Conservation (phyloP, 2,888 invertebrate species). For the Eustalomyia histrio region DNA sequence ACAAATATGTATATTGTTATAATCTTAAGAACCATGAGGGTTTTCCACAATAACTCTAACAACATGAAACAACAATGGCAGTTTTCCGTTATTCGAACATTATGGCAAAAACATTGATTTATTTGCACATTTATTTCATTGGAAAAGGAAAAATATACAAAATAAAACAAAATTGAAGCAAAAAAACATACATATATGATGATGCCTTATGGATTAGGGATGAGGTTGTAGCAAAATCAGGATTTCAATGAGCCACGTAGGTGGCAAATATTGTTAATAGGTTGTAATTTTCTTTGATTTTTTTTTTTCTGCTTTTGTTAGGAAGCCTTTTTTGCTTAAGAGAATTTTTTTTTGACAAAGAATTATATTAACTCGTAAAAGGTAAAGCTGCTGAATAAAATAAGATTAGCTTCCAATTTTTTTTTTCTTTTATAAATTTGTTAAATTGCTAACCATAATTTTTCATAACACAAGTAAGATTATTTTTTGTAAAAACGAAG, state of each 20-base stretch:
- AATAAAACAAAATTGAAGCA: neutral
- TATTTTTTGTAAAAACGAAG: neutral
- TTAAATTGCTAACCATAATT: constrained; percentile 17
- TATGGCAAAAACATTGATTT: constrained; percentile 62
- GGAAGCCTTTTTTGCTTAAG: constrained; percentile 10
- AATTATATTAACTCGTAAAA: constrained; percentile 50
- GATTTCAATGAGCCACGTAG: constrained; percentile 55
- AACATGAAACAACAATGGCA: constrained; percentile 18
- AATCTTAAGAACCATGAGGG: constrained; percentile 36
- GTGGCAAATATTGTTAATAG: constrained; percentile 63
- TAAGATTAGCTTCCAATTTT: constrained; percentile 44
- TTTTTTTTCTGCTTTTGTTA: neutral
- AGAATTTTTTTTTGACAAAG: constrained; percentile 37
- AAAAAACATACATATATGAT: neutral
- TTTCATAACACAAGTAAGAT: neutral
- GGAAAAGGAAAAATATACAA: constrained; percentile 24
- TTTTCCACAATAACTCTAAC: constrained; percentile 13
- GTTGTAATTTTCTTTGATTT: constrained; percentile 55
- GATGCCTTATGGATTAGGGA: neutral
- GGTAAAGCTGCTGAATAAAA: constrained; percentile 35
- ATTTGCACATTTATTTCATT: constrained; percentile 62
- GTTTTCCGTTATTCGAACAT: constrained; percentile 54
- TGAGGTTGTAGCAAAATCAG: constrained; percentile 1
- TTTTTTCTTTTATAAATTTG: constrained; percentile 27
- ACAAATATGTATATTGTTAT: constrained; percentile 33